Evolutionary conservation across 2,888 invertebrate species (phyloP), one percentile per base, ranked within the genome.

Genomic region (Malacosoma neustria): DNA sequence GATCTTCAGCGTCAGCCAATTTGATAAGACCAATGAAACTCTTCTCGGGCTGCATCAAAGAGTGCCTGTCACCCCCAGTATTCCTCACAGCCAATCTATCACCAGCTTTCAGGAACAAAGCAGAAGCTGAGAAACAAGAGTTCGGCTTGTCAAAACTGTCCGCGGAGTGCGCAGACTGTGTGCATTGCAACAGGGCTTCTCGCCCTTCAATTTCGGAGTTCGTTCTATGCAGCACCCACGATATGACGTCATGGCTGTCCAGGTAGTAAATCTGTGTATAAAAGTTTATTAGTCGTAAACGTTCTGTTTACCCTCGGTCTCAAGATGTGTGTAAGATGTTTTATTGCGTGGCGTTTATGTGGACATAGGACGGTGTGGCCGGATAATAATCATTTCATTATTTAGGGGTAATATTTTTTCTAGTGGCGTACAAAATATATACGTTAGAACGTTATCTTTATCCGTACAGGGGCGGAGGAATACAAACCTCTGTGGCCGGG

Each of bases 11-110:
- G 49, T 91, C 90, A 11, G 89, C 90, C n/a, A 93, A 72, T 70
- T 92, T 93, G 36, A 93, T 87, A n/a, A 93, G 84, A 29, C 94
- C 95, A 51, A 94, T 93, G 81, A 93, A 95, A 54, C 93, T 94
- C 65, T 93, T 93, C 47, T 92, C 92, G 1, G 89, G 87, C 54
- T 91, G 89, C 79, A 93, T 91, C 33, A 92, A 72, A 0, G 91
- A 90, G 61, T 90, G 91, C 34, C 91, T 73, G 34, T 89, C 87
- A 9, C 90, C 89, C 11, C 89, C 89, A 1, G 93, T 88, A 56
- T 95, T 94, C 36, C 89, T 88, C 7, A 95, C 72, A 3, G 90
- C 88, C 9, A 95, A 73, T 12, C 77, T 85, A 58, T 95, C 94
- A 9, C 90, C 89, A 14, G 87, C 84, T 32, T 80, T 77, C 5